These are phyloP conservation scores for Champsocephalus esox DNA, from an alignment of 2,797 vertebrate species.

Conservation along the genomic window DNA sequence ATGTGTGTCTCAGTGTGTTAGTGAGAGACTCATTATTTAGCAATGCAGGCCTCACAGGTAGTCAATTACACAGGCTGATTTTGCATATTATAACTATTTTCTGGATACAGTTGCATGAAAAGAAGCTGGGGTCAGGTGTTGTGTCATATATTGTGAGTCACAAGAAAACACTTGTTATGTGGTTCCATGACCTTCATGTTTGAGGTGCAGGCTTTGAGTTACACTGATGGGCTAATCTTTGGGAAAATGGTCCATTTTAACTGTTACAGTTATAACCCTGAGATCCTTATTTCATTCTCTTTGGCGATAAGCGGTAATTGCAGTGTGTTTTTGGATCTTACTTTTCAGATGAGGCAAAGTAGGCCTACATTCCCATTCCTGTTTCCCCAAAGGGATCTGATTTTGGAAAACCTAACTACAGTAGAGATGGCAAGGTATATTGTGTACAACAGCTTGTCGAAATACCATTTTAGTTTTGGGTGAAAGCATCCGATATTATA, in stretches of 20 bases:
- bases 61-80: conserved; percentile 59
- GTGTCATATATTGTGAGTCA: background rate
- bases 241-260: background rate
- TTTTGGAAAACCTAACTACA: too few species aligned
- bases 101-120: conserved; percentile 50
- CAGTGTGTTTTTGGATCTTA: too few species aligned
- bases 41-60: conserved; percentile 75
- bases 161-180: background rate
- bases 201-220: conserved; percentile 1
- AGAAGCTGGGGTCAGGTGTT: conserved; percentile 37
- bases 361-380: too few species aligned
- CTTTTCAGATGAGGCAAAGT: too few species aligned
- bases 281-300: too few species aligned
- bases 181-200: background rate
- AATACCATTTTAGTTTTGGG: too few species aligned
- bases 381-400: too few species aligned
- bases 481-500: too few species aligned
- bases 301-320: too few species aligned
- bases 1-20: conserved; percentile 35
- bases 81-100: conserved; percentile 49
- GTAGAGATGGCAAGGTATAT: too few species aligned
- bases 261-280: background rate
- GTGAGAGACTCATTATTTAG: conserved; percentile 70
- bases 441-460: too few species aligned
- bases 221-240: background rate